Evolutionary conservation across 2,888 invertebrate genomes (phyloP), one percentile per base, ranked within the genome.

Genomic region (Synanthedon tipuliformis): DNA sequence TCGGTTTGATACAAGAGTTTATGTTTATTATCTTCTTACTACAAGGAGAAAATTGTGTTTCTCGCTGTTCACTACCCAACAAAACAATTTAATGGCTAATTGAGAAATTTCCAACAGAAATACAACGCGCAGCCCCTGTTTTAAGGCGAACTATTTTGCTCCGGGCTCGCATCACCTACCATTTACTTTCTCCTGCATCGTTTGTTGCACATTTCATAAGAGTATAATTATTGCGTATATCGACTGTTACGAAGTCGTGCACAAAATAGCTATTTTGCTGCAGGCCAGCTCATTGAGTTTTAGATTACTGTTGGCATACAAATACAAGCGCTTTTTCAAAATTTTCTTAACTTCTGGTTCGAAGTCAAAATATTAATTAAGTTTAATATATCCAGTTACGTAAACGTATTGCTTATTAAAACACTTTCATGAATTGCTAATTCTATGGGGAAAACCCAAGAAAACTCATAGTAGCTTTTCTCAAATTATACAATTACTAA

Each of bases 171-270:
- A 57, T 57, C 56, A 53, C 56, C 58, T 65, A 59, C 63, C 57
- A 65, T 63, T 71, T 65, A 67, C 69, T 73, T 69, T 73, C 66
- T 61, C 61, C 61, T 52, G 56, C 49, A 54, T 54, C 55, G 64
- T 62, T 59, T 49, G 66, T 66, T 68, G 63, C 64, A 57, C 57
- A 61, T 73, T 68, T 67, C 69, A 65, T 63, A 65, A 68, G 62
- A 61, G 63, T 63, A 64, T 75, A 75, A 73, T 75, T 71, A 71
- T 63, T 66, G 60, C 58, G 58, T 63, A 64, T 63, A 69, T 67
- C 65, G 66, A 61, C 60, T 55, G 54, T 57, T 56, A 56, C 60
- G 56, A 65, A 61, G 62, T 54, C 65, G 59, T 61, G 56, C 59
- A 59, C 61, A 52, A 64, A 67, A 65, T 67, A 59, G 58, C 59